Conservation (phyloP, 2,888 invertebrate species). For the Tenthredo livida region DNA sequence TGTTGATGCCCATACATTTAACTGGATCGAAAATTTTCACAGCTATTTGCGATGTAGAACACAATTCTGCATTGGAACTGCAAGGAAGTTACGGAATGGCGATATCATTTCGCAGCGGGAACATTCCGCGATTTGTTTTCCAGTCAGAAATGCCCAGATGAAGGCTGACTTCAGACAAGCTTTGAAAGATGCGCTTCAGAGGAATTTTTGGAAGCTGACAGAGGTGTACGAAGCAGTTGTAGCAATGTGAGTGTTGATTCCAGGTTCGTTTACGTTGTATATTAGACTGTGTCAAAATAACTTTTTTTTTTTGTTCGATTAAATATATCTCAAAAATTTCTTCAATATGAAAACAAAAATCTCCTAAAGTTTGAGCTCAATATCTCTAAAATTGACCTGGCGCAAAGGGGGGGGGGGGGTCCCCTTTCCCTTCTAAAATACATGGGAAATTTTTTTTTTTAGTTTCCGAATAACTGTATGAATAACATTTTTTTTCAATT, state of each 20-base stretch:
- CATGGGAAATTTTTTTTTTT: too few relatives aligned
- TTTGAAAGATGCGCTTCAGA: conserved; percentile 25
- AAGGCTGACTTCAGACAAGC: conserved; percentile 33
- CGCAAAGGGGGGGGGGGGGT: too few relatives aligned
- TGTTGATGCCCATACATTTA: not conserved
- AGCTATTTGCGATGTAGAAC: not conserved
- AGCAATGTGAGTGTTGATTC: conserved; percentile 34
- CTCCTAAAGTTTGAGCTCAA: too few relatives aligned
- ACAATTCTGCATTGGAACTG: not conserved
- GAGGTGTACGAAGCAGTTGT: conserved; percentile 19
- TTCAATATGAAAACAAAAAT: too few relatives aligned
- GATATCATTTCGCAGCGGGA: not conserved
- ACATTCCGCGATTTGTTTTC: conserved; percentile 40
- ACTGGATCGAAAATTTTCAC: not conserved
- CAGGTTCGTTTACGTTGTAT: conserved; percentile 4
- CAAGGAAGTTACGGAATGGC: not conserved
- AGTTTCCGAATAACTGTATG: too few relatives aligned
- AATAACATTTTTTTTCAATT: too few relatives aligned
- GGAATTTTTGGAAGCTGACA: conserved; percentile 42
- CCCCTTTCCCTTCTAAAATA: too few relatives aligned
- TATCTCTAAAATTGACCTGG: too few relatives aligned
- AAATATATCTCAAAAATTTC: too few relatives aligned
- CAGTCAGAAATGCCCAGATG: not conserved
- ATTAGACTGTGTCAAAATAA: too few relatives aligned
- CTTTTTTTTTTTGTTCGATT: too few relatives aligned